Evolutionary conservation across 2,113 vertebrate genomes (phyloP).

Genomic region (Aphelocoma coerulescens): DNA sequence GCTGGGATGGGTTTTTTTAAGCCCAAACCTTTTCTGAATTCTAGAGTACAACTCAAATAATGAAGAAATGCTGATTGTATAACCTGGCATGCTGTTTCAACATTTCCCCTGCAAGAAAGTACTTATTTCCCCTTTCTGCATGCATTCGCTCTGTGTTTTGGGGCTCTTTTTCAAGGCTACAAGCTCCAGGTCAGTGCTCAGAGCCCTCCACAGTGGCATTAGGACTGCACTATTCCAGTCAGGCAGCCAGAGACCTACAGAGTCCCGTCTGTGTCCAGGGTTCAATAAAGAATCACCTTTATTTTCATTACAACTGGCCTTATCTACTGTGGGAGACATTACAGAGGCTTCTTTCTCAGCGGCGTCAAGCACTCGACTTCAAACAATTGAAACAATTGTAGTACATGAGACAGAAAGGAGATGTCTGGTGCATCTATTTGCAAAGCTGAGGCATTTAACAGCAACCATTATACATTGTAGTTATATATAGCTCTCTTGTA

Average conservation of each 20-base stretch:
- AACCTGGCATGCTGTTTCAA: constrained; percentile 53
- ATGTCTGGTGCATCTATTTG: constrained; percentile 27
- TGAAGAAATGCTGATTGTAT: constrained; percentile 61
- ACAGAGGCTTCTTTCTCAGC: constrained; percentile 57
- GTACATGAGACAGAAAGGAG: constrained; percentile 40
- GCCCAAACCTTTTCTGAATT: constrained; percentile 59
- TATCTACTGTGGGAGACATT: constrained; percentile 26
- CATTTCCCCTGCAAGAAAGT: constrained; percentile 50
- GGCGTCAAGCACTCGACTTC: constrained; percentile 9
- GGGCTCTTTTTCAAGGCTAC: background rate
- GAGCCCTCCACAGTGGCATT: background rate
- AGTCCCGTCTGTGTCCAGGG: background rate
- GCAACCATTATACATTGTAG: constrained; percentile 27
- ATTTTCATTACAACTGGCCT: constrained; percentile 43
- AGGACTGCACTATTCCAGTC: background rate
- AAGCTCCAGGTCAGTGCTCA: background rate
- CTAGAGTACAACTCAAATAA: constrained; percentile 61
- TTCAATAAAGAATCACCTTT: constrained; percentile 42
- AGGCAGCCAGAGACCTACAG: background rate
- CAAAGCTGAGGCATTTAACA: constrained; percentile 26
- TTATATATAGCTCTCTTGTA: constrained; percentile 28
- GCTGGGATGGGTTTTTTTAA: constrained; percentile 3
- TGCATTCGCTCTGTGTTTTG: background rate
- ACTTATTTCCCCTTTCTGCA: constrained; percentile 31
- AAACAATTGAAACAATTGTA: constrained; percentile 27